These are phyloP conservation scores for Dicerorhinus sumatrensis DNA, from an alignment of 2,113 vertebrate species.

Conservation along the genomic window DNA sequence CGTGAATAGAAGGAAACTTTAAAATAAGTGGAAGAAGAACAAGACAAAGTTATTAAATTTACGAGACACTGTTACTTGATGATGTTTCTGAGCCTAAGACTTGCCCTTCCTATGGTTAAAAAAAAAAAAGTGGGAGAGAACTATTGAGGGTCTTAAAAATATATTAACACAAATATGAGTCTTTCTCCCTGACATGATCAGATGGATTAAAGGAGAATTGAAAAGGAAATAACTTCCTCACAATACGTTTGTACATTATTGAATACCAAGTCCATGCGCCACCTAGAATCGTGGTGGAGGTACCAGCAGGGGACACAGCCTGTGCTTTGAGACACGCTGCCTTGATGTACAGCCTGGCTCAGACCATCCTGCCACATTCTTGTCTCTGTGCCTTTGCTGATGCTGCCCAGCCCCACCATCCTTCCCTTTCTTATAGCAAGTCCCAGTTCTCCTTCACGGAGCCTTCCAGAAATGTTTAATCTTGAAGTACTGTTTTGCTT, in stretches of 20 bases:
- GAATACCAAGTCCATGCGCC: neutral
- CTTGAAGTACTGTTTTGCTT: neutral
- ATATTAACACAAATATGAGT: neutral
- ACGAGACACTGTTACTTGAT: neutral
- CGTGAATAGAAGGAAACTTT: neutral
- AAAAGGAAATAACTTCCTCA: slow-evolving; percentile 7
- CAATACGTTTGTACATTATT: neutral
- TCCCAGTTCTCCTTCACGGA: neutral
- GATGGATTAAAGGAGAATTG: neutral
- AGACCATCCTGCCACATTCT: neutral
- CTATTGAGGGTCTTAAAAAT: neutral
- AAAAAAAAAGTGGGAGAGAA: neutral
- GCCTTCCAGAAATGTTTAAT: neutral
- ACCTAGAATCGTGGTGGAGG: neutral
- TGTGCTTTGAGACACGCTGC: accelerated
- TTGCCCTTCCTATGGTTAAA: neutral
- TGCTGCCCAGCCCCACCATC: neutral
- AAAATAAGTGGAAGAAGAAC: slow-evolving; percentile 31
- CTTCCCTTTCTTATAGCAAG: neutral
- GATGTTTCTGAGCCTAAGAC: neutral
- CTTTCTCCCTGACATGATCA: neutral
- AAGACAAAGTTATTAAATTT: slow-evolving; percentile 29
- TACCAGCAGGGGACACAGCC: neutral
- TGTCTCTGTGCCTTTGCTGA: neutral
- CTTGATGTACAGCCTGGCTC: neutral